Conservation (phyloP, 2,113 vertebrate genomes). For the Pachycephala philippinensis region DNA sequence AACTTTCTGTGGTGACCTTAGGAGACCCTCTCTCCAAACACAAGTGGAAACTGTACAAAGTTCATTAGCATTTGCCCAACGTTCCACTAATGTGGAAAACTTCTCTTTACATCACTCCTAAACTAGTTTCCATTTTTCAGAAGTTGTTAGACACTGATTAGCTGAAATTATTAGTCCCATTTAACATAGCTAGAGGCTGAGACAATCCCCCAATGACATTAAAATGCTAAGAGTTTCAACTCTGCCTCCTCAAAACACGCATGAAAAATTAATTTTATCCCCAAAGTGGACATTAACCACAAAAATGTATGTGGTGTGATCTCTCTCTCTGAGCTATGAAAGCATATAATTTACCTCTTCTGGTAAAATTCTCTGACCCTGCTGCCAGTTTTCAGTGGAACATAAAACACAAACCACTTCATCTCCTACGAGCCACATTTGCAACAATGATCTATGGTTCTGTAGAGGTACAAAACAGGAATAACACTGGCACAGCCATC, state of each 20-base stretch:
- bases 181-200: conserved; percentile 54
- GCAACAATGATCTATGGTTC: not conserved
- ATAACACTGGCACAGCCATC: not conserved
- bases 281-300: conserved; percentile 52
- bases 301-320: not conserved
- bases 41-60: conserved; percentile 46
- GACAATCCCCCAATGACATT: conserved; percentile 35
- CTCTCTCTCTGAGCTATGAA: not conserved
- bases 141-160: conserved; percentile 50
- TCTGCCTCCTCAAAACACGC: conserved; percentile 16
- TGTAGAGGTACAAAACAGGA: not conserved
- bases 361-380: not conserved
- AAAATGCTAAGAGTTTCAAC: conserved; percentile 22
- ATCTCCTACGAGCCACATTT: not conserved
- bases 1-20: conserved; percentile 24
- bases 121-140: conserved; percentile 60
- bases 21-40: conserved; percentile 19
- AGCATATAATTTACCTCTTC: conserved; percentile 25
- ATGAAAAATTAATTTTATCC: conserved; percentile 54
- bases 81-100: conserved; percentile 55
- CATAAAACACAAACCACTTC: not conserved
- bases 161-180: conserved; percentile 44
- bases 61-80: conserved; percentile 42
- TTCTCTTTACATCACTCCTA: conserved; percentile 33
- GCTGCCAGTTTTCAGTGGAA: not conserved